Conservation (phyloP, 2,888 invertebrate genomes). For the Heliconius sara region DNA sequence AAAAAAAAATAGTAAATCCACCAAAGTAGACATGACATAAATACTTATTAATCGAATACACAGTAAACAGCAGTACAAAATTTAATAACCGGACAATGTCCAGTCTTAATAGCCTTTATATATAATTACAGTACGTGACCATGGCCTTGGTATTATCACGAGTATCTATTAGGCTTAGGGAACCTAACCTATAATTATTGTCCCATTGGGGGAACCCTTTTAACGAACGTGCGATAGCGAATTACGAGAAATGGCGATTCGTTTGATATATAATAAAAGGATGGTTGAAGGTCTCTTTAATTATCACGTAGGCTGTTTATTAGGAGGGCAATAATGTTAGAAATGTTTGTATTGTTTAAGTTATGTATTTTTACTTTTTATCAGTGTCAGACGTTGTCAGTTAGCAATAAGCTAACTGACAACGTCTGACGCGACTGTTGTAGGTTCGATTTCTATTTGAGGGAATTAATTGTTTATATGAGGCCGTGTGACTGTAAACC, state of each 20-base stretch:
- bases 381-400: too few species aligned
- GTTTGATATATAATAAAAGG: slow-evolving; percentile 14
- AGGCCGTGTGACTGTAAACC: too few species aligned
- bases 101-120: slow-evolving; percentile 11
- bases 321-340: neutral
- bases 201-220: slow-evolving; percentile 38
- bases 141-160: slow-evolving; percentile 26
- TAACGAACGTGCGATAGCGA: slow-evolving; percentile 38
- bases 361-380: neutral
- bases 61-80: neutral
- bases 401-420: too few species aligned
- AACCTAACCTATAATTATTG: slow-evolving; percentile 32
- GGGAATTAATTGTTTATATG: neutral
- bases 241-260: slow-evolving; percentile 19
- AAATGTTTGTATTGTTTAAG: neutral
- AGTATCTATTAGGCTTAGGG: slow-evolving; percentile 25
- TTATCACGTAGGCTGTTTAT: slow-evolving; percentile 21
- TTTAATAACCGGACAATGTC: neutral
- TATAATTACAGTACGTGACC: slow-evolving; percentile 20
- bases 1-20: neutral
- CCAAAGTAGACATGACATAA: neutral
- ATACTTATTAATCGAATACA: neutral
- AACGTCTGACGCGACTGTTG: too few species aligned
- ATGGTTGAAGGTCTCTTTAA: neutral
- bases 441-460: too few species aligned